A percentile compares a stretch with the other conserved stretches of the same genome.
These are phyloP conservation scores for Hoplodrina blanda DNA, from an alignment of 2,888 invertebrate genomes.

Conservation along the genomic window DNA sequence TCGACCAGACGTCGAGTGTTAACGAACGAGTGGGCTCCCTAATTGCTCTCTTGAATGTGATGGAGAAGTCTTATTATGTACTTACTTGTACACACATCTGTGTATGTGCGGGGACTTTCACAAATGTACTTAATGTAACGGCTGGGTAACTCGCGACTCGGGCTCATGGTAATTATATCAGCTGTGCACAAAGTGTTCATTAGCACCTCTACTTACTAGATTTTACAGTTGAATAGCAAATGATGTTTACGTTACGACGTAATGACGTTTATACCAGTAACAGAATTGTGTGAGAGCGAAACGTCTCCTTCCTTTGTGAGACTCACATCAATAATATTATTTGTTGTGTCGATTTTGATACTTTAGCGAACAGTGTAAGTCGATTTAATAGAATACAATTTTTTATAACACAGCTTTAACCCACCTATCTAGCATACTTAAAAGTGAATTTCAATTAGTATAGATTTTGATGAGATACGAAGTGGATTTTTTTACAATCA, in stretches of 20 bases:
- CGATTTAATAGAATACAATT: neutral
- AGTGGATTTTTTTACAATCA: neutral
- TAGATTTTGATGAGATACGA: neutral
- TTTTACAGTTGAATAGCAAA: conserved; percentile 62
- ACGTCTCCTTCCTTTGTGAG: conserved; percentile 1
- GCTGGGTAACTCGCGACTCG: conserved; percentile 49
- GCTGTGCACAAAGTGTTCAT: conserved; percentile 62
- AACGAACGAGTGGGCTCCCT: conserved; percentile 41
- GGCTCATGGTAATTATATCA: conserved; percentile 58
- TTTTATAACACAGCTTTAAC: neutral
- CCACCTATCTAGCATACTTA: neutral
- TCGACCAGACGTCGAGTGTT: conserved; percentile 30
- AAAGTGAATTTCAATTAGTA: neutral
- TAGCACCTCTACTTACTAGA: conserved; percentile 53
- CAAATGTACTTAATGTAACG: conserved; percentile 59
- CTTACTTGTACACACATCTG: conserved; percentile 34
- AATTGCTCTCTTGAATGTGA: conserved; percentile 61
- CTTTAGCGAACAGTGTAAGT: neutral
- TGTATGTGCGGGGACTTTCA: conserved; percentile 50
- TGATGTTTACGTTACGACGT: conserved; percentile 48
- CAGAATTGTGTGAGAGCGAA: conserved; percentile 16
- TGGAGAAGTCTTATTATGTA: conserved; percentile 52
- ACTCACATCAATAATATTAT: neutral
- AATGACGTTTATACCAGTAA: conserved; percentile 41
- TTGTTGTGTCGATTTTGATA: conserved; percentile 1